Conservation (phyloP, 2,888 invertebrate genomes). For the Aquatica leii region DNA sequence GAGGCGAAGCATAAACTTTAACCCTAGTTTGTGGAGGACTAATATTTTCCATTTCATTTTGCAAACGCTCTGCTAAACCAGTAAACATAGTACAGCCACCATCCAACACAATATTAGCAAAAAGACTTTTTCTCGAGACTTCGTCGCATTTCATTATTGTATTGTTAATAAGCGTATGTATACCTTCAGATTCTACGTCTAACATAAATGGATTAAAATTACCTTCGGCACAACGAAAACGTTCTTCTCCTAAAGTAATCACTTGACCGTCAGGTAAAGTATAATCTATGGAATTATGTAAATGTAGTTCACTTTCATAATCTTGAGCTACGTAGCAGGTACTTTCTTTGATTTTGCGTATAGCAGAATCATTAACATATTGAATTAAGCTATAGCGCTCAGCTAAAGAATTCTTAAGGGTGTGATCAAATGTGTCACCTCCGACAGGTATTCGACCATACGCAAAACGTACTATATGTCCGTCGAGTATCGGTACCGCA, state of each 20-base stretch:
- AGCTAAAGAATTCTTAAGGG: too few species aligned
- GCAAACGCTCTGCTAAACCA: conserved; percentile 92
- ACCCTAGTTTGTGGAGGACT: conserved; percentile 93
- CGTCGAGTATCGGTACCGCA: too few species aligned
- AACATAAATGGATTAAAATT: conserved; percentile 94
- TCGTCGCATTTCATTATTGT: conserved; percentile 98
- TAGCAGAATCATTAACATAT: too few species aligned
- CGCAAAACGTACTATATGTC: too few species aligned
- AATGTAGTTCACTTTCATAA: conserved; percentile 95
- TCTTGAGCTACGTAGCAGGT: conserved; percentile 90
- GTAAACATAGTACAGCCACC: conserved; percentile 96
- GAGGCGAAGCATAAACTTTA: conserved; percentile 92
- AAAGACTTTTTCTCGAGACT: conserved; percentile 92
- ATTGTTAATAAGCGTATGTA: conserved; percentile 92
- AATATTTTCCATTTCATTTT: conserved; percentile 89
- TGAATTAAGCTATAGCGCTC: too few species aligned
- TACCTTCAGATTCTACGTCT: conserved; percentile 87
- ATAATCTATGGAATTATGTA: conserved; percentile 91
- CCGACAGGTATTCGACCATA: too few species aligned
- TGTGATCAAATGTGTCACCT: too few species aligned
- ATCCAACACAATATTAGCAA: conserved; percentile 93
- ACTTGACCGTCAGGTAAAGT: conserved; percentile 93
- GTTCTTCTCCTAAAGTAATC: conserved; percentile 91
- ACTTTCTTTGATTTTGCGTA: conserved; percentile 95
- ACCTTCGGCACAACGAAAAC: conserved; percentile 94